A percentile compares a stretch with the other conserved stretches of the same genome.
Evolutionary conservation across 2,113 vertebrate species (phyloP).

Genomic region (Sander vitreus): DNA sequence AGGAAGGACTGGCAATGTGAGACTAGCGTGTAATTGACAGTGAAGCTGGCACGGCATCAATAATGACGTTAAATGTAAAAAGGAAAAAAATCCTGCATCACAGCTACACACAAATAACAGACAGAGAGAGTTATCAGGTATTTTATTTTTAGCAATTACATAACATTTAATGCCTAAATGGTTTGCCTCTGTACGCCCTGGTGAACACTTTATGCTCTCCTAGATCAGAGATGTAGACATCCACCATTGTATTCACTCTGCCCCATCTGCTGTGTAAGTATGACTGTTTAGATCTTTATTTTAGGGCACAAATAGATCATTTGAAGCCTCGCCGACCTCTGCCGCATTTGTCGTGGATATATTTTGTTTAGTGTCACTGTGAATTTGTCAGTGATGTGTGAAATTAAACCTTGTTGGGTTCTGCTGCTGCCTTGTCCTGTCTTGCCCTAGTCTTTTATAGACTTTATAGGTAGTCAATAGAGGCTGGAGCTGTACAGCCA

Average conservation of each 20-base stretch:
- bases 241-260: conserved; percentile 5
- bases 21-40: neutral
- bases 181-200: neutral
- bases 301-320: conserved; percentile 2
- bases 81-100: neutral
- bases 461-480: neutral
- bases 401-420: conserved; percentile 46
- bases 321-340: neutral
- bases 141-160: conserved; percentile 22
- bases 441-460: conserved; percentile 16
- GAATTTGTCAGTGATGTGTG: conserved; percentile 45
- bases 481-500: conserved; percentile 18
- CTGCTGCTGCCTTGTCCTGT: conserved; percentile 7
- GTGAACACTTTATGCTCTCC: conserved; percentile 4
- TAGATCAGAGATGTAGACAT: conserved; percentile 4
- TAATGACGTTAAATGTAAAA: neutral
- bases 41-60: neutral
- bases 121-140: neutral
- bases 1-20: too few species aligned
- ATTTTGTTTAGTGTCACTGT: conserved; percentile 50
- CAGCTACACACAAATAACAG: neutral
- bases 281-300: neutral
- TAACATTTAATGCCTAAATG: conserved; percentile 3
- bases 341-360: neutral
- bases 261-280: neutral